Evolutionary conservation across 2,113 vertebrate species (phyloP).

Genomic region (Stomatorhinus ivindoensis): DNA sequence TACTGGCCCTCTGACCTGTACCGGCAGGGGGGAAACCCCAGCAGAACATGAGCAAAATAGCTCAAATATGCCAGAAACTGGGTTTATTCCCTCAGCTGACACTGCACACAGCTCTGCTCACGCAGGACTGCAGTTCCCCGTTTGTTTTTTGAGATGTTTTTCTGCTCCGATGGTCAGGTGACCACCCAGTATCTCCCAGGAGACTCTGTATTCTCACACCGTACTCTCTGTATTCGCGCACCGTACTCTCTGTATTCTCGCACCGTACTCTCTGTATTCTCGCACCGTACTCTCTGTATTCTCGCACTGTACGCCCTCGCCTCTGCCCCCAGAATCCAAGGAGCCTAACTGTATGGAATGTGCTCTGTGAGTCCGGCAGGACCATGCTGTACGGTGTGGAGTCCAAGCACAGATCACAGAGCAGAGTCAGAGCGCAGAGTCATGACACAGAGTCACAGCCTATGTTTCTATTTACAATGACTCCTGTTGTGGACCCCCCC

Average conservation of each 20-base stretch:
- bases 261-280: too few species aligned
- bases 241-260: too few species aligned
- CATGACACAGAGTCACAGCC: background rate
- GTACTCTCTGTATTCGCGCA: too few species aligned
- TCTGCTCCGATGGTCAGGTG: background rate
- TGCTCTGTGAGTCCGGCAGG: background rate
- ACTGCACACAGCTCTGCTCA: background rate
- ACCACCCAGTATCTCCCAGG: background rate
- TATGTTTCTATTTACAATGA: slow-evolving; percentile 32
- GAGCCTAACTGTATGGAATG: background rate
- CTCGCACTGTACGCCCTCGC: background rate
- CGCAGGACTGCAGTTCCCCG: background rate
- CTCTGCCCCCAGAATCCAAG: background rate
- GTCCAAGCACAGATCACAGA: background rate
- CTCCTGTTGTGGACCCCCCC: slow-evolving; percentile 32
- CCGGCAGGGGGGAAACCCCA: background rate
- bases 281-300: background rate
- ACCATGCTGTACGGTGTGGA: background rate
- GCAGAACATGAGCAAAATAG: background rate
- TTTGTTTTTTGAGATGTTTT: background rate
- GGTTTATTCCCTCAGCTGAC: background rate
- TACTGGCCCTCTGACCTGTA: background rate
- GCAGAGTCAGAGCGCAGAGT: background rate
- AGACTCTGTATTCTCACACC: background rate
- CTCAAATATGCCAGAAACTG: background rate